A percentile compares a stretch with the other conserved stretches of the same genome.
Conservation (phyloP, 2,797 vertebrate genomes). For the Myripristis murdjan region DNA sequence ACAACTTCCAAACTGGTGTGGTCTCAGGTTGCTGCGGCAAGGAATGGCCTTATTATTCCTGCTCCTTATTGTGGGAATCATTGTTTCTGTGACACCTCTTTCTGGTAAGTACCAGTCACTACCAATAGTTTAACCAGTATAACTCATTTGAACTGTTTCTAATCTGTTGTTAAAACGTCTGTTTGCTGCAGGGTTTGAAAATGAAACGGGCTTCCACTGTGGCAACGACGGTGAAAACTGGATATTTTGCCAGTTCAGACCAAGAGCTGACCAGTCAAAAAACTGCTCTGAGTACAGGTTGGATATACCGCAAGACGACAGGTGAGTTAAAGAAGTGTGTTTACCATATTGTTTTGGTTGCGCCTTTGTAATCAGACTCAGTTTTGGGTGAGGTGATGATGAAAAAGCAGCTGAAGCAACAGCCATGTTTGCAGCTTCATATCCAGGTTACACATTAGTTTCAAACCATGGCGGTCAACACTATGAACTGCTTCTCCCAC, state of each 20-base stretch:
- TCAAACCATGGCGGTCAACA: not conserved
- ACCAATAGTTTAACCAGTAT: not conserved
- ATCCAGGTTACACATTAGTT: no score
- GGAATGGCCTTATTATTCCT: conserved; percentile 3
- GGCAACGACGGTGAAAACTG: accelerated
- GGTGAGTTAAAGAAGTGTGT: conserved; percentile 21
- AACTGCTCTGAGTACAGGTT: conserved; percentile 39
- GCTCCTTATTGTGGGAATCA: not conserved
- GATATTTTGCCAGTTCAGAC: conserved; percentile 38
- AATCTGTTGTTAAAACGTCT: not conserved
- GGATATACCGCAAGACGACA: accelerated
- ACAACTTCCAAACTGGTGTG: no score
- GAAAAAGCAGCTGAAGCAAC: no score
- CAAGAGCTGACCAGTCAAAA: not conserved
- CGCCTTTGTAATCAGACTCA: no score
- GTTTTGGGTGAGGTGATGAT: no score
- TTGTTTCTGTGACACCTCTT: not conserved
- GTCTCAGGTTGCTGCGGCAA: not conserved
- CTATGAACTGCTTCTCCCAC: conserved; percentile 22
- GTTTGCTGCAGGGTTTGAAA: not conserved
- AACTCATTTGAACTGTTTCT: not conserved
- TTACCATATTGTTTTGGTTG: not conserved
- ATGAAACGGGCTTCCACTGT: conserved; percentile 35
- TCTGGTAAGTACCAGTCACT: conserved; percentile 30
- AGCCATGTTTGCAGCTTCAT: not conserved